These are phyloP conservation scores for Acanthopleura granulata DNA, from an alignment of 2,888 invertebrate species.

Conservation along the genomic window DNA sequence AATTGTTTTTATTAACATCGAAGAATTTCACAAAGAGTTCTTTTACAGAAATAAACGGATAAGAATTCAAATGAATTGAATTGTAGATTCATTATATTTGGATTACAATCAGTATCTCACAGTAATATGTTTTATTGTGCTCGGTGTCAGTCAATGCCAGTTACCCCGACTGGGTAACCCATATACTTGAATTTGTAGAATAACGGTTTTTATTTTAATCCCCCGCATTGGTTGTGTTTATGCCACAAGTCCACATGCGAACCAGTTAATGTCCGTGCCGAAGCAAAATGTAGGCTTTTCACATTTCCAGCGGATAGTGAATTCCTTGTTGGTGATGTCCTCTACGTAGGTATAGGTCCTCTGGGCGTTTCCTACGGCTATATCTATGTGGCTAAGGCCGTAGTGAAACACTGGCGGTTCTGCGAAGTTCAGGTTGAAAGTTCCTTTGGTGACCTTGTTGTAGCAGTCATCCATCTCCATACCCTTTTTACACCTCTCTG, in stretches of 20 bases:
- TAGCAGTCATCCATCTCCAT: neutral
- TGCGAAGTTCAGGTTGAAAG: neutral
- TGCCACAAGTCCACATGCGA: neutral
- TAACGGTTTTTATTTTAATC: too few species aligned
- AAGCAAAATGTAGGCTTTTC: neutral
- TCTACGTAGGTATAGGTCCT: neutral
- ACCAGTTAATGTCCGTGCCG: neutral
- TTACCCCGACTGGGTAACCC: too few species aligned
- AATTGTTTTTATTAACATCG: too few species aligned
- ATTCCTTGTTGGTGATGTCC: neutral
- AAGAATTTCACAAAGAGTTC: too few species aligned
- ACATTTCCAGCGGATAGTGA: neutral
- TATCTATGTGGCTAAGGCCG: neutral
- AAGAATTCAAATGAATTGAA: too few species aligned
- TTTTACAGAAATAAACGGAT: too few species aligned
- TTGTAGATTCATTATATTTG: too few species aligned
- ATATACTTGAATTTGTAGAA: too few species aligned
- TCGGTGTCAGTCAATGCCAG: too few species aligned
- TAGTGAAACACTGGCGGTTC: neutral
- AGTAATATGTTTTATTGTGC: too few species aligned
- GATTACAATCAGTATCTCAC: too few species aligned
- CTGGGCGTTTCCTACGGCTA: neutral
- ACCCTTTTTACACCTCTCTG: neutral
- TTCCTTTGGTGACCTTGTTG: neutral
- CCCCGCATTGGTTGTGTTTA: neutral